Base-by-base conservation (phyloP, 2,113 vertebrate genomes). In the Dissostichus mawsoni region DNA sequence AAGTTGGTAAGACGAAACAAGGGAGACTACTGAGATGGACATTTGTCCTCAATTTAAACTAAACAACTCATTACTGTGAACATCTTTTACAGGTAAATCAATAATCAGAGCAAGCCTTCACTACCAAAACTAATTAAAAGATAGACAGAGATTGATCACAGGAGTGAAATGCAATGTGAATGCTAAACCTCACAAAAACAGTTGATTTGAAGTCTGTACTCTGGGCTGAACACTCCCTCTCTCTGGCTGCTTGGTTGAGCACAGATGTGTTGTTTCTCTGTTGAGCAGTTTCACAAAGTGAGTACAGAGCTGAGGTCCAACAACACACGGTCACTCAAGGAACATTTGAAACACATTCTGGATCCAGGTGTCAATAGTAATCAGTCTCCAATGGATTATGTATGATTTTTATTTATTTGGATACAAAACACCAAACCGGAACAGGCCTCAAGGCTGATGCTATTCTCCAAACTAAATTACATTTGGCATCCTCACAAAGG, bases 321-420 rank as follows among this genome's bases (percentile, higher is more conserved):
- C 45, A 70, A 48, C 41, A 65, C 8, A 41, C 4, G 1, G 56
- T 50, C 55, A 52, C 23, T 75, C 16, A 51, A 59, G 36, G 64
- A 8, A 6, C 4, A 18, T 68, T 45, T 80, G 18, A 80, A 63
- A 45, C 64, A 5, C 17, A 18, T 47, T 44, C 13, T 68, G 71
- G 67, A 47, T 56, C 52, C 70, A 45, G 44, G 58, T 51, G 56
- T 55, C 29, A 58, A 61, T 45, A 62, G 20, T 23, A 14, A 17
- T 45, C 41, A 0, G 11, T 69, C 63, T 66, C 20, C 11, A 50
- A 47, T 65, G 36, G 52, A 48, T 51, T 5, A 59, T 57, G 55
- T 62, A 51, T 1, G 57, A 23, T 77, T 78, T 68, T 44, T 3
- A 67, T 63, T 69, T 53, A 68, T 57, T 77, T 76, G 57, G 44